Conservation (phyloP, 2,888 invertebrate genomes). For the Frankliniella intonsa region DNA sequence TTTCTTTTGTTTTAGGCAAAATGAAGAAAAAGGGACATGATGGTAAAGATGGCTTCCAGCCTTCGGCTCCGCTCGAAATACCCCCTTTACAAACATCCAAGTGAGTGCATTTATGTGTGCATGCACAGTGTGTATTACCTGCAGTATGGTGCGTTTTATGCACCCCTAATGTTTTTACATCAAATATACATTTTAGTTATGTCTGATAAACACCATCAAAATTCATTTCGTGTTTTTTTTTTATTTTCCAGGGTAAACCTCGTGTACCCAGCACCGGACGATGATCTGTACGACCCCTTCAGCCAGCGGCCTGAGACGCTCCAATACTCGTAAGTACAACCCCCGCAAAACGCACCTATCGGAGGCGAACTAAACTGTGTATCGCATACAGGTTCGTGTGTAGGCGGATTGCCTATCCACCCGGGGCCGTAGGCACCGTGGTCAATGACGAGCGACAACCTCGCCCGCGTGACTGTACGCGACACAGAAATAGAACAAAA, state of each 20-base stretch:
- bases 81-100: background rate
- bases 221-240: background rate
- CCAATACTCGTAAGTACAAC: background rate
- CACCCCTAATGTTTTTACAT: no score
- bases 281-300: conserved; percentile 14
- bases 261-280: background rate
- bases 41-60: background rate
- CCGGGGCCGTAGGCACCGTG: no score
- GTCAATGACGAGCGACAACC: no score
- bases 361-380: background rate
- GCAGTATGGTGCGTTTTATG: background rate
- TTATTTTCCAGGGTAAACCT: background rate
- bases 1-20: background rate
- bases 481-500: no score
- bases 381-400: background rate
- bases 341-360: background rate
- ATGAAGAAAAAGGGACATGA: background rate
- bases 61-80: background rate
- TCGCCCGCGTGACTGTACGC: no score
- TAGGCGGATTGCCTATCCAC: no score
- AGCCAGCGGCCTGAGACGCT: background rate
- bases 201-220: background rate
- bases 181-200: no score
- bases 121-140: background rate
- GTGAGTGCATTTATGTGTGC: background rate